phyloP scores from a whole-genome alignment of 2,113 vertebrate species.

The Heterocephalus glaber region DNA sequence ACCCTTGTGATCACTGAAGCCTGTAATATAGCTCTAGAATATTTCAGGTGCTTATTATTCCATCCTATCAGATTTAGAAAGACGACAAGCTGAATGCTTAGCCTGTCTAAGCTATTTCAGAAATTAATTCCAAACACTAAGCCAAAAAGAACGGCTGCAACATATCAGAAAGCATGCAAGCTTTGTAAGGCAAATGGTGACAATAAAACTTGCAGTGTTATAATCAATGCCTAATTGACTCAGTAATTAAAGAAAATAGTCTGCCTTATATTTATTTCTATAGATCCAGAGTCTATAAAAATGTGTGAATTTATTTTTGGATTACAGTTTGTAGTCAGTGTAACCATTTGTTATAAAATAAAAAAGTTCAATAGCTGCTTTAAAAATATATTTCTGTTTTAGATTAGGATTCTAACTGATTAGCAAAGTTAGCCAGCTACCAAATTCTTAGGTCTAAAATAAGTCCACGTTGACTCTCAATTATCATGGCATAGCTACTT shows the following conservation, averaged over 20 bases:
- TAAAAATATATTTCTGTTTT: constrained; percentile 69
- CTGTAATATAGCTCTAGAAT: constrained; percentile 64
- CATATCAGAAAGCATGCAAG: constrained; percentile 18
- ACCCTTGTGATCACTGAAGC: constrained; percentile 54
- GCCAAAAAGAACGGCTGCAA: constrained; percentile 60
- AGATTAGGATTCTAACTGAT: constrained; percentile 53
- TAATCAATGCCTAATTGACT: constrained; percentile 83
- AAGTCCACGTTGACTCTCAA: neutral
- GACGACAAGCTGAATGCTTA: constrained; percentile 1
- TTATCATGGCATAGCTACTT: neutral
- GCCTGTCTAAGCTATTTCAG: constrained; percentile 12
- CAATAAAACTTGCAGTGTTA: constrained; percentile 77
- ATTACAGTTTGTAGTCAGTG: constrained; percentile 58
- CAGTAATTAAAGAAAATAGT: constrained; percentile 83
- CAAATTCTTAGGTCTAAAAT: neutral
- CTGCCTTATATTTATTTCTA: constrained; percentile 74
- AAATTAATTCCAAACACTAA: constrained; percentile 79
- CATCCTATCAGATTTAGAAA: neutral
- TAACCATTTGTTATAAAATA: constrained; percentile 78
- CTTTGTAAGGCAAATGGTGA: constrained; percentile 71
- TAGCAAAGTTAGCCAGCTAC: neutral
- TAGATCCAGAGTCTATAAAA: constrained; percentile 70
- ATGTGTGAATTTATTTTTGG: constrained; percentile 74
- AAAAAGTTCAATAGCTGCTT: constrained; percentile 75
- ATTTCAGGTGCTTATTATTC: constrained; percentile 16